Base-by-base conservation (phyloP, 1,140 invertebrate genomes). In the Euura saliciscinereae region DNA sequence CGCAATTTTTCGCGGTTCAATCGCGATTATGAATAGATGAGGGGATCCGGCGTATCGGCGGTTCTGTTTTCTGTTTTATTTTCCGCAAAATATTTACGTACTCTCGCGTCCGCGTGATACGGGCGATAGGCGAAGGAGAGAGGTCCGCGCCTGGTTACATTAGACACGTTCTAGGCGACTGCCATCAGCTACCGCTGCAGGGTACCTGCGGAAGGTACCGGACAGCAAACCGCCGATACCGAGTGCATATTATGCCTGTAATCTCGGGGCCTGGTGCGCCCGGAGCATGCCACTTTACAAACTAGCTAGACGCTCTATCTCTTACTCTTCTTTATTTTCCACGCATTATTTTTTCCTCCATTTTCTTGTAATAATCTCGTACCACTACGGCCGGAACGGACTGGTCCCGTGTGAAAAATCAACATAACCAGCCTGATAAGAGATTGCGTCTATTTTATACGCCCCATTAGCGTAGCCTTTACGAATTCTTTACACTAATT, bases 361-460 rank as follows among this genome's bases (percentile, higher is more conserved):
- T 71, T 71, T n/a, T 72, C 67, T 70, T 69, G 70, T 76, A 28
- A 28, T 28, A 28, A 28, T 28, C 28, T 28, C 28, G 28, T 28
- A 28, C 28, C 28, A 28, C 28, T 28, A 28, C 28, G 28, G 28
- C 0, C 28, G 51, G 2, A 4, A 59, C 3, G 28, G 66, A 44
- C 28, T 67, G 66, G 66, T 44, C n/a, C 28, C 70, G 51, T 65
- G 59, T 43, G 72, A 65, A 73, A 73, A 69, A 73, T 73, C 72
- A 73, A 73, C 72, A 73, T 45, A 64, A 73, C 72, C 42, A 68
- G 67, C 65, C 66, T 73, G 71, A 72, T 72, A 72, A 72, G 65
- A 59, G 51, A 59, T 59, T 59, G 51, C 51, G 51, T 59, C 51
- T 59, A 59, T 59, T 59, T 59, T 59, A 59, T 59, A 59, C 51